phyloP scores from a whole-genome alignment of 2,888 invertebrate species.

The Bembecia ichneumoniformis region DNA sequence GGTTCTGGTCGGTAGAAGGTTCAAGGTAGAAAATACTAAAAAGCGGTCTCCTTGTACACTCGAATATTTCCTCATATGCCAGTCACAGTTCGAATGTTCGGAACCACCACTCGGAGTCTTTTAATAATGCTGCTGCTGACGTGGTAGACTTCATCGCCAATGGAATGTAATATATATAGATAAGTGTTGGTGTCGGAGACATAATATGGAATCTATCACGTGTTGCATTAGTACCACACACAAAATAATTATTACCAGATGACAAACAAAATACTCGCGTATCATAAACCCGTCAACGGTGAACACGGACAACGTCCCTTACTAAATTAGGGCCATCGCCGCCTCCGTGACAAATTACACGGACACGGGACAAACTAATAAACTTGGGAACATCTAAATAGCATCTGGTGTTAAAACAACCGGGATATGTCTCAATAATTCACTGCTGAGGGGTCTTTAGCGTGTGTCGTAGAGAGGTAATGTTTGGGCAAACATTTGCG shows the following conservation, averaged over 20 bases:
- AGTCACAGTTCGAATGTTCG: no score
- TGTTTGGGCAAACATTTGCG: conserved; percentile 43
- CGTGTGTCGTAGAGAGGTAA: conserved; percentile 17
- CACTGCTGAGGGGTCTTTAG: conserved; percentile 14
- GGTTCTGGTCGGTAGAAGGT: no score
- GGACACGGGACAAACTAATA: conserved; percentile 42
- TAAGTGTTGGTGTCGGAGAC: no score
- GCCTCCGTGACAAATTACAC: conserved; percentile 51
- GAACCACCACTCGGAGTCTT: no score
- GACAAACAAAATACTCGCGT: not conserved
- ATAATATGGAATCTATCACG: no score
- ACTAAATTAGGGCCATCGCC: conserved; percentile 53
- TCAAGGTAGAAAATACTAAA: no score
- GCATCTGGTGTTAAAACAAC: conserved; percentile 47
- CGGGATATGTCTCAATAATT: conserved; percentile 42
- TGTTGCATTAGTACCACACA: no score
- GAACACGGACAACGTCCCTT: conserved; percentile 19
- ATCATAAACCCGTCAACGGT: conserved; percentile 14
- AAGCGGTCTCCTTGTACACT: no score
- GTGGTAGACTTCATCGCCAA: no score
- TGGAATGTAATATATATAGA: no score
- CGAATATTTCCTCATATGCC: no score
- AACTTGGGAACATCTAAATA: conserved; percentile 35
- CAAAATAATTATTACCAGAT: not conserved
- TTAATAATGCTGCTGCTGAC: no score